phyloP scores from a whole-genome alignment of 2,888 invertebrate species.

The Chymomyza fuscimana region DNA sequence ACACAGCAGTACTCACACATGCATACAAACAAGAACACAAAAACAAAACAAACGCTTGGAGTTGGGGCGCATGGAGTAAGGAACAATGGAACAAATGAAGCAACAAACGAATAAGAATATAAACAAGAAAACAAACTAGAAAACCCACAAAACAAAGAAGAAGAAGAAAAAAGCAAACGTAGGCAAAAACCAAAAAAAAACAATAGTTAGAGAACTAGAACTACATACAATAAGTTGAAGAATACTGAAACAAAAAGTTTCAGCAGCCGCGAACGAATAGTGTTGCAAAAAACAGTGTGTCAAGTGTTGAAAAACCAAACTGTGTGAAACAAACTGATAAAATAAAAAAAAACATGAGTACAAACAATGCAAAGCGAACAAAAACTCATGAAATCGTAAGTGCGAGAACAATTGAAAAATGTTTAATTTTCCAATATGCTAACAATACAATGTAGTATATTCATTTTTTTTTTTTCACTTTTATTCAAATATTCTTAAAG shows the following conservation, averaged over 20 bases:
- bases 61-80: slow-evolving; percentile 76
- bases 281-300: slow-evolving; percentile 33
- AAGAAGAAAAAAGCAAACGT: background rate
- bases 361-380: background rate
- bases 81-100: slow-evolving; percentile 13
- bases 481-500: slow-evolving; percentile 26
- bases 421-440: background rate
- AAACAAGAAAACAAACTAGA: background rate
- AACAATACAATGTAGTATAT: background rate
- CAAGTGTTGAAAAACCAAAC: slow-evolving; percentile 20
- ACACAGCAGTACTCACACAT: slow-evolving; percentile 26
- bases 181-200: slow-evolving; percentile 1
- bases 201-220: slow-evolving; percentile 18
- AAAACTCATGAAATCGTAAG: slow-evolving; percentile 8
- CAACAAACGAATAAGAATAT: background rate
- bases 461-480: slow-evolving; percentile 19
- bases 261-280: no score
- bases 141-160: slow-evolving; percentile 23
- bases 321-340: slow-evolving; percentile 17
- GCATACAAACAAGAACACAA: slow-evolving; percentile 21
- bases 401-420: slow-evolving; percentile 22
- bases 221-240: slow-evolving; percentile 17
- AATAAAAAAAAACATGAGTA: slow-evolving; percentile 14
- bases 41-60: slow-evolving; percentile 68
- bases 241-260: slow-evolving; percentile 5